Evolutionary conservation across 2,113 vertebrate genomes (phyloP), one percentile per base, ranked within the genome.

Genomic region (Hydrolagus affinis): DNA sequence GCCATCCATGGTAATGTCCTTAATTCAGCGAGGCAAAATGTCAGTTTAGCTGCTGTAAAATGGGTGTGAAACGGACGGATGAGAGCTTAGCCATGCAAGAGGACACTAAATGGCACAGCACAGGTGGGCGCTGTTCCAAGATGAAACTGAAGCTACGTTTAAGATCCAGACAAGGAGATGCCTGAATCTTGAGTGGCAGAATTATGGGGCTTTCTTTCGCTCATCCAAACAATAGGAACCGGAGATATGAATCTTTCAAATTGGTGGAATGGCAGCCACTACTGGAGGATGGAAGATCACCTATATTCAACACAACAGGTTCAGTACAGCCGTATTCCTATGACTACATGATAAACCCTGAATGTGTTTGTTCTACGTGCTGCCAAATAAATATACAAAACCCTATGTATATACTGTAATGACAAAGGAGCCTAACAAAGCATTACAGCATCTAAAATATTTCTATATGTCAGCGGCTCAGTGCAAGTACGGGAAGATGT

Each of bases 1-100:
- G n/a, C 30, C 78, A 66, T 17, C 78, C 14, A 66, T 66, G 60
- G 66, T 66, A 83, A 66, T 21, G 78, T 21, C 12, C 62, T 66
- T 83, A 3, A 44, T 83, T 30, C 59, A 83, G 66, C 19, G 25
- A 32, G 14, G 23, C 30, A 28, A 14, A 6, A 30, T 66, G 25
- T 83, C 78, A 83, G 64, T 66, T 80, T 80, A 17, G 21, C 15
- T 80, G 60, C 77, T 64, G 23, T 9, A 64, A 62, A 15, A 83
- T 83, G 62, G 3, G 78, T 30, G 72, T 74, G 32, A 19, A 75
- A 15, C 32, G 30, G 23, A 66, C 21, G 66, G 66, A 14, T 64
- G 60, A 60, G 12, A 78, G 28, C 23, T 75, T 30, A 75, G 73
- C 30, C 1, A 25, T 83, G 25, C 14, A 0, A 83, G 66, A 32